Evolutionary conservation across 2,113 vertebrate genomes (phyloP).

Genomic region (Loxodonta africana): DNA sequence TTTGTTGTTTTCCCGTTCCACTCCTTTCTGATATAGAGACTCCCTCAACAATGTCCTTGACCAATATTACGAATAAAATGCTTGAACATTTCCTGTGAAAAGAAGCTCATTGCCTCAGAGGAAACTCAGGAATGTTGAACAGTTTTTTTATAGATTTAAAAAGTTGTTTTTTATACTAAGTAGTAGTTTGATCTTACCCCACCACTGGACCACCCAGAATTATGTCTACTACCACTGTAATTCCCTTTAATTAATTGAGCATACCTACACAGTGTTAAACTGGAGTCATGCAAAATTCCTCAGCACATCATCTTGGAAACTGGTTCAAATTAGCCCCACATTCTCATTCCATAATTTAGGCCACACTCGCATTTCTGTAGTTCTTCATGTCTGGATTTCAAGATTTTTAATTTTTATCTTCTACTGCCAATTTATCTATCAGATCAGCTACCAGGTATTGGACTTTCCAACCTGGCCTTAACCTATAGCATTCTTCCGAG

Average conservation of each 20-base stretch:
- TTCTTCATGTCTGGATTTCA: background rate
- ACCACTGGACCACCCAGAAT: background rate
- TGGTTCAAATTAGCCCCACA: background rate
- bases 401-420: background rate
- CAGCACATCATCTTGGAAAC: background rate
- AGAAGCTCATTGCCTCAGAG: background rate
- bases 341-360: background rate
- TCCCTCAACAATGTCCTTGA: background rate
- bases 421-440: background rate
- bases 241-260: background rate
- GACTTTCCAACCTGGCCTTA: background rate
- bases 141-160: background rate
- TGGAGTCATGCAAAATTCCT: background rate
- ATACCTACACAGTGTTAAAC: background rate
- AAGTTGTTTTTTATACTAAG: background rate
- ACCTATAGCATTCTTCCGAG: background rate
- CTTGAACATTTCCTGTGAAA: background rate
- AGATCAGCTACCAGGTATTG: background rate
- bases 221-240: background rate
- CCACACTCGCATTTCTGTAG: background rate
- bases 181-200: background rate
- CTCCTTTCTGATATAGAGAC: background rate
- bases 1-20: background rate
- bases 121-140: background rate
- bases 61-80: background rate